Conservation (phyloP, 2,888 invertebrate species). For the Dicyrtomina minuta region DNA sequence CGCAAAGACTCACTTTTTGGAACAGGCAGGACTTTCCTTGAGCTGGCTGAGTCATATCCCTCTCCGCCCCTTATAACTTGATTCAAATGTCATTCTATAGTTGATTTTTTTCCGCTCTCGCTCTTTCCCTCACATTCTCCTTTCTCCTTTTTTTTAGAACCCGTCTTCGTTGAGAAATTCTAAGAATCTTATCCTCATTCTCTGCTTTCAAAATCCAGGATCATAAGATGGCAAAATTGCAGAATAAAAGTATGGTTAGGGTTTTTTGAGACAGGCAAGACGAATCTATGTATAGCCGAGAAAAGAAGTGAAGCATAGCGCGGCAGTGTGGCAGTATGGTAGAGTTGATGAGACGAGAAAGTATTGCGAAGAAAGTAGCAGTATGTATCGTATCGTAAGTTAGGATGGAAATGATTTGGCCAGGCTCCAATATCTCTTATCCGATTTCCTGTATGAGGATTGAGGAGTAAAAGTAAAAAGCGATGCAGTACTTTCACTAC, state of each 20-base stretch:
- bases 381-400: too few species aligned
- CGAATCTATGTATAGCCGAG: too few species aligned
- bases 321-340: too few species aligned
- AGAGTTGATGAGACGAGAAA: too few species aligned
- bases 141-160: background rate
- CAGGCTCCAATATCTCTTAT: conserved; percentile 24
- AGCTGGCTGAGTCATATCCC: background rate
- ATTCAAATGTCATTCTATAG: conserved; percentile 38
- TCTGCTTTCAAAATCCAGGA: background rate
- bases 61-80: conserved; percentile 13
- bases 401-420: conserved; percentile 37
- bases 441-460: background rate
- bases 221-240: too few species aligned
- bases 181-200: background rate
- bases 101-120: conserved; percentile 21
- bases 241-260: too few species aligned
- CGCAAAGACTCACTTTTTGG: background rate
- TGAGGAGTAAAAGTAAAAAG: background rate
- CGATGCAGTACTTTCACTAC: background rate
- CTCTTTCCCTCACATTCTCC: conserved; percentile 3
- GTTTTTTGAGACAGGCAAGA: too few species aligned
- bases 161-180: background rate
- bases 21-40: background rate
- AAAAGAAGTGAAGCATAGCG: too few species aligned
- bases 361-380: too few species aligned